Evolutionary conservation across 1,140 invertebrate species (phyloP).

Genomic region (Psix sp.): DNA sequence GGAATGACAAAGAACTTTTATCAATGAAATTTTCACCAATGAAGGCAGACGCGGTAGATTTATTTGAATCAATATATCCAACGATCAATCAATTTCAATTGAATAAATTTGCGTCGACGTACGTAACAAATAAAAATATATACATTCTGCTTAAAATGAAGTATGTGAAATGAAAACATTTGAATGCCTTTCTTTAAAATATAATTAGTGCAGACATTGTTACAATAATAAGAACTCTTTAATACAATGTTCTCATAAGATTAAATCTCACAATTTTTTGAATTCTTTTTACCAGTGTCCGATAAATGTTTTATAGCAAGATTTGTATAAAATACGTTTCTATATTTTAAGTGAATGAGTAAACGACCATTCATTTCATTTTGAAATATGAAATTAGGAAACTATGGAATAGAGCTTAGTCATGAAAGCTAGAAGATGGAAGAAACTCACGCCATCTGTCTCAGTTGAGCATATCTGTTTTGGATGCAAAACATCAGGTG

Average conservation of each 20-base stretch:
- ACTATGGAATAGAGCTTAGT: slow-evolving; percentile 34
- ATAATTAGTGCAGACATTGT: no score
- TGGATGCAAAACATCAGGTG: slow-evolving; percentile 34
- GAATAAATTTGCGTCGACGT: slow-evolving; percentile 18
- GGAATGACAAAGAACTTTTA: slow-evolving; percentile 26
- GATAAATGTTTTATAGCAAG: no score
- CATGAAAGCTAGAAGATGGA: slow-evolving; percentile 19
- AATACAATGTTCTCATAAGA: no score
- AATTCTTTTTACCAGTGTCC: no score
- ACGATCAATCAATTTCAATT: slow-evolving; percentile 16
- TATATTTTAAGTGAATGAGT: slow-evolving; percentile 27
- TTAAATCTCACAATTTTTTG: no score
- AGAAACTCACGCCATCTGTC: slow-evolving; percentile 20
- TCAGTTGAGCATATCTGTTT: no score
- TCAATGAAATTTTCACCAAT: slow-evolving; percentile 31
- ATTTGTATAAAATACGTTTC: slow-evolving; percentile 20
- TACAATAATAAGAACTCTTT: no score
- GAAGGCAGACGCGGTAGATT: slow-evolving; percentile 21
- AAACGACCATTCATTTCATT: slow-evolving; percentile 39
- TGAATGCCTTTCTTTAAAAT: no score
- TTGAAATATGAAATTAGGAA: slow-evolving; percentile 34
- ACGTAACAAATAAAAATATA: no score
- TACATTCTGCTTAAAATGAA: no score
- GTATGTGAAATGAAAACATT: not conserved
- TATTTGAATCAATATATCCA: slow-evolving; percentile 39